These are phyloP conservation scores for Brenthis daphne DNA, from an alignment of 2,888 invertebrate genomes.

Conservation along the genomic window DNA sequence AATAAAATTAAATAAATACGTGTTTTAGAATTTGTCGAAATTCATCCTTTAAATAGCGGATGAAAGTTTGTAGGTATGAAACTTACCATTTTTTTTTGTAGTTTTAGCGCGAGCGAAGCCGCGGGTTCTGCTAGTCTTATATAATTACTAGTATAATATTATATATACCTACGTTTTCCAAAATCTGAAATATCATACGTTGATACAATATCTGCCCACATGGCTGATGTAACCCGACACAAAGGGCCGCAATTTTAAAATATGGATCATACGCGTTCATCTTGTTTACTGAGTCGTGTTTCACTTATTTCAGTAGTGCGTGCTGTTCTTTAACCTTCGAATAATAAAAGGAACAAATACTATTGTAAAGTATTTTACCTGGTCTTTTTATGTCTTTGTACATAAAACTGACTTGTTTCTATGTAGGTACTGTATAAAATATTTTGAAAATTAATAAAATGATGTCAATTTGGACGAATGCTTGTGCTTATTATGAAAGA, in stretches of 20 bases:
- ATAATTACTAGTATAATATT: too few species aligned
- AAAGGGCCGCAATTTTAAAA: constrained; percentile 29
- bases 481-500: too few species aligned
- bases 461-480: too few species aligned
- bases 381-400: constrained; percentile 1
- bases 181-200: constrained; percentile 19
- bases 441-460: constrained; percentile 4
- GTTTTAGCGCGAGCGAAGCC: too few species aligned
- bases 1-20: too few species aligned
- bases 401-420: constrained; percentile 4
- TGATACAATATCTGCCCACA: constrained; percentile 28
- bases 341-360: constrained; percentile 16
- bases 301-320: constrained; percentile 18
- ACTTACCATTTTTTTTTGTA: too few species aligned
- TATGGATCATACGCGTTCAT: constrained; percentile 19
- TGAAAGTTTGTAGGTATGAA: too few species aligned
- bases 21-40: too few species aligned
- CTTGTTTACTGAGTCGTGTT: constrained; percentile 15
- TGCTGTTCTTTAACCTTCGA: constrained; percentile 13
- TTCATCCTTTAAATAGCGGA: too few species aligned
- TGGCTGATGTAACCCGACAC: constrained; percentile 25
- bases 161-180: background rate
- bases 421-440: background rate
- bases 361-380: constrained; percentile 20
- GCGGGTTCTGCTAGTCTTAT: too few species aligned